A percentile compares a stretch with the other conserved stretches of the same genome.
Conservation (phyloP, 2,888 invertebrate species). For the Aromia moschata region DNA sequence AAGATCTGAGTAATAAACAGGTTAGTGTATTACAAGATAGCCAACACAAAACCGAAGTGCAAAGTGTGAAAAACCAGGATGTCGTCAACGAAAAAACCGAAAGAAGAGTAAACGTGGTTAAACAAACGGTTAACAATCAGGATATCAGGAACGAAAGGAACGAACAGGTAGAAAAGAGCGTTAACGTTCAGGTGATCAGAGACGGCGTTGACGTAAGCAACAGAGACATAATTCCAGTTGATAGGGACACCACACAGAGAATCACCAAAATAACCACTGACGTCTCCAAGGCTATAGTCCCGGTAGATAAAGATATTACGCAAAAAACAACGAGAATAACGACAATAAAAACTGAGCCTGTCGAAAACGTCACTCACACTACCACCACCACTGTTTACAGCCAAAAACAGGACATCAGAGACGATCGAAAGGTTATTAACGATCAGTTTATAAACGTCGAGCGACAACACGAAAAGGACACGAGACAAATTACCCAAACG, state of each 20-base stretch:
- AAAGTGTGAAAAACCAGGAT: not conserved
- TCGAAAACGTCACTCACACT: constrained; percentile 27
- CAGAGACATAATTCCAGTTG: constrained; percentile 4
- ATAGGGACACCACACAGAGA: constrained; percentile 1
- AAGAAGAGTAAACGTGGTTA: constrained; percentile 10
- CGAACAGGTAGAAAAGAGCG: constrained; percentile 13
- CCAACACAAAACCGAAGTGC: not conserved
- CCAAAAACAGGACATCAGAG: constrained; percentile 26
- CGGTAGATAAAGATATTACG: constrained; percentile 2
- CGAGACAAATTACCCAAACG: constrained; percentile 25
- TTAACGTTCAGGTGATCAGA: constrained; percentile 6
- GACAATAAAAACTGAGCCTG: constrained; percentile 29
- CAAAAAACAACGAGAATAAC: constrained; percentile 30
- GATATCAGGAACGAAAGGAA: constrained; percentile 8
- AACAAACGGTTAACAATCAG: constrained; percentile 11
- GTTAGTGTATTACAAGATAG: not conserved
- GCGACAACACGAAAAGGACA: constrained; percentile 43
- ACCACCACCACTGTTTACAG: constrained; percentile 31
- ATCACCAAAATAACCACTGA: constrained; percentile 32
- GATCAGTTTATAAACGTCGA: constrained; percentile 50
- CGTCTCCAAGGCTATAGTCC: constrained; percentile 9
- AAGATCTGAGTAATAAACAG: not conserved
- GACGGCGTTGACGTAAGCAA: not conserved
- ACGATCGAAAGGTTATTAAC: constrained; percentile 33
- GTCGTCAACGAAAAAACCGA: constrained; percentile 7